Evolutionary conservation across 2,888 invertebrate species (phyloP), one percentile per base, ranked within the genome.

Genomic region (Exocentrus adspersus): DNA sequence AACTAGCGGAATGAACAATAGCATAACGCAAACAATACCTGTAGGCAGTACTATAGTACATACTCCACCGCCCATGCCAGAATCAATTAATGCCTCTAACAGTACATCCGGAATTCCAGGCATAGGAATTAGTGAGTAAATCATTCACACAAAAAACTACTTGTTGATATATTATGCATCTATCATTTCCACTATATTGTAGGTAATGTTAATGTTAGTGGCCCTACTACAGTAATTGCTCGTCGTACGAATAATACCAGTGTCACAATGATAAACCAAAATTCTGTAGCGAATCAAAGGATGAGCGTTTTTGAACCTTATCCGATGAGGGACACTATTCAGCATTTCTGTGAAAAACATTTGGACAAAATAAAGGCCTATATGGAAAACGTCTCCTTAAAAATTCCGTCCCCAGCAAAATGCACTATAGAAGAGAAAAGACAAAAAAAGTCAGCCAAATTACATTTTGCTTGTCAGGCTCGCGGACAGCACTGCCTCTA

Each of bases 321-420:
- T 76, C 93, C 93, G n/a, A 93, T 94, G 93, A 82, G 93, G 19
- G 94, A 94, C 80, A 93, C 94, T 0, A 94, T 97, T 41, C 95
- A 95, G 78, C 95, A 97, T 82, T 97, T 97, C 83, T 97, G 97
- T 82, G 96, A 96, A 82, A 97, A 97, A 81, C 95, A 97, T 79
- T 84, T 95, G 69, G 91, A 92, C 72, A 96, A 95, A 80, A 97
- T 97, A 61, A 93, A 94, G 81, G 87, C 89, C 16, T 97, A 94
- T 78, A 95, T 97, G 91, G 92, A 92, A 73, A 93, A 93, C 78
- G 89, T 96, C 3, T 92, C 92, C 21, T 85, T 92, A 65, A 86
- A 91, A 76, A 86, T 97, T 77, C 97, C 97, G 10, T 91, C 96
- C 42, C 97, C 97, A 0, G 93, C 93, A 2, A 94, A 95, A 79